Evolutionary conservation across 1,140 invertebrate species (phyloP), one percentile per base, ranked within the genome.

Genomic region (Orussus abietinus): DNA sequence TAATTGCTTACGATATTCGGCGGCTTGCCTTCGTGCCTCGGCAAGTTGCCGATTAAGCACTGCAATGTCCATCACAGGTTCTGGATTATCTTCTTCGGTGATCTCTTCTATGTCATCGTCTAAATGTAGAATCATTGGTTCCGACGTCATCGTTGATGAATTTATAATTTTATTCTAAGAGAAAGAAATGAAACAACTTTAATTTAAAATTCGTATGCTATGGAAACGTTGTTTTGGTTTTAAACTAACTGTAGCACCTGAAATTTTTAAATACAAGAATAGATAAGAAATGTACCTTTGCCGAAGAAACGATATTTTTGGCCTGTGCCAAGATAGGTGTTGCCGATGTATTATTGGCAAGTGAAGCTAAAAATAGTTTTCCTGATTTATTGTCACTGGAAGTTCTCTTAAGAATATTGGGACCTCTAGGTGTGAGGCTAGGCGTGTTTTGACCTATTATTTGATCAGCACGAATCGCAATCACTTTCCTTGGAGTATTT

Each of bases 1-100:
- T 20, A 77, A 62, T 47, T 75, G 71, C 43, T 70, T 66, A 33
- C 75, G 75, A 45, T 77, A 79, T 41, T 75, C 71, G 20, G 76
- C 75, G 1, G 69, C 71, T 52, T 69, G 56, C 55, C 65, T 72
- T 51, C 62, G 57, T 3, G 75, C 72, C 51, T 77, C 73, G 10
- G 64, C 64, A 34, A 79, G 67, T 57, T 78, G 66, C 47, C 59
- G 69, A 59, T 66, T 74, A 0, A 78, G 47, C 13, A 64, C 37
- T 29, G 65, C 76, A 25, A 77, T 55, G 30, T 78, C 69, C 11
- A 61, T 69, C 38, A 64, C 59, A 19, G 56, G 52, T 34, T 62
- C 50, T 21, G 45, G 36, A 41, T 49, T 49, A 32, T 64, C 55
- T 2, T 71, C 66, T 36, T 69, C 65, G 1, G 45, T 60, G 44